These are phyloP conservation scores for Melospiza georgiana DNA, from an alignment of 2,113 vertebrate genomes.

Conservation along the genomic window DNA sequence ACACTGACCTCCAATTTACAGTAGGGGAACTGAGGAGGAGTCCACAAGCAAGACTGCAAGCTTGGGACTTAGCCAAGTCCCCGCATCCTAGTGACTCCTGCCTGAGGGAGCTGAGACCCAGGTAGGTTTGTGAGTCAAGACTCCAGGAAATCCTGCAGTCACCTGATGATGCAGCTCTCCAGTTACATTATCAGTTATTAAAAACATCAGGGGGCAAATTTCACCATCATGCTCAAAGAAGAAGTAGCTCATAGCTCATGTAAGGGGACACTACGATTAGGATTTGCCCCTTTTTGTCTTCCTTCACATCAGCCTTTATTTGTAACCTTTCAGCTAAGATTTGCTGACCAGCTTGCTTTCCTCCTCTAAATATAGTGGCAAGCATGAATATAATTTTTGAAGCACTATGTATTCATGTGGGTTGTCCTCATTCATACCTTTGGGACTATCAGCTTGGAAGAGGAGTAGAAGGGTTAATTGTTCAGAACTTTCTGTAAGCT, in stretches of 20 bases:
- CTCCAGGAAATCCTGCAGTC: not conserved
- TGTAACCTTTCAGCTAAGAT: not conserved
- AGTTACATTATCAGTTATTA: not conserved
- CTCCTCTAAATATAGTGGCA: not conserved
- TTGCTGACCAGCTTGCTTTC: not conserved
- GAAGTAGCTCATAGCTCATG: not conserved
- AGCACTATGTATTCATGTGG: not conserved
- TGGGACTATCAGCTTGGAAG: not conserved
- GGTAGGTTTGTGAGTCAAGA: rapidly evolving
- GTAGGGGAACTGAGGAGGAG: not conserved
- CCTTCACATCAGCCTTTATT: not conserved
- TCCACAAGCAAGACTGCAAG: not conserved
- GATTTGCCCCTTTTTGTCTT: not conserved
- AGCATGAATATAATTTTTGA: not conserved
- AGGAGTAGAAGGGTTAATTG: not conserved
- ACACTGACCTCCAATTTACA: not conserved
- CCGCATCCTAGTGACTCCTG: not conserved
- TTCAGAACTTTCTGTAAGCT: not conserved
- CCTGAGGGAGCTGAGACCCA: rapidly evolving
- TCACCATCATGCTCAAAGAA: not conserved
- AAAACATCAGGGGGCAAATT: not conserved
- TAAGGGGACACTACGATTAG: not conserved
- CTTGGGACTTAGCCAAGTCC: not conserved
- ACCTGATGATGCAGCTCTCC: not conserved
- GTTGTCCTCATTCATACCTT: not conserved